Evolutionary conservation across 2,797 vertebrate species (phyloP).

Genomic region (Natrix natrix): DNA sequence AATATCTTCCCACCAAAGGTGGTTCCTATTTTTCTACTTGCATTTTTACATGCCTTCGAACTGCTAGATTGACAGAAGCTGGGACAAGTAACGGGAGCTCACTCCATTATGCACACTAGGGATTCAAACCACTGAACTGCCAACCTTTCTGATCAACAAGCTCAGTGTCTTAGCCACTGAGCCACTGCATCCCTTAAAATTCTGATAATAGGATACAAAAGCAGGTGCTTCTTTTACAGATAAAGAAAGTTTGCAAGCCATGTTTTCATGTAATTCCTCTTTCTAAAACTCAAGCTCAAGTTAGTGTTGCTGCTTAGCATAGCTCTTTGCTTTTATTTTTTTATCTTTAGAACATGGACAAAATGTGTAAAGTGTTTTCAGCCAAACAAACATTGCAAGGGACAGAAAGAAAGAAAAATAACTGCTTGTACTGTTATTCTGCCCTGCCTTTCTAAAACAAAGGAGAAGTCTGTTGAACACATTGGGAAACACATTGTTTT

Average conservation of each 20-base stretch:
- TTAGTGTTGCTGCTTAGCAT: background rate
- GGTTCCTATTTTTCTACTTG: too few relatives aligned
- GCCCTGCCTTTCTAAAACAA: constrained; percentile 3
- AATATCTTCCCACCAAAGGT: too few relatives aligned
- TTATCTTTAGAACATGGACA: background rate
- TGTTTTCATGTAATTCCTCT: background rate
- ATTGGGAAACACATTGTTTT: background rate
- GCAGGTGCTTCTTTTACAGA: too few relatives aligned
- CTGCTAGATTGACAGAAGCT: too few relatives aligned
- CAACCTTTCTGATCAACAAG: too few relatives aligned
- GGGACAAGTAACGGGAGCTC: too few relatives aligned
- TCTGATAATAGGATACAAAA: background rate
- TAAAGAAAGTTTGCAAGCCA: background rate
- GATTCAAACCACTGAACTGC: too few relatives aligned
- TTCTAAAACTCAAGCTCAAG: background rate
- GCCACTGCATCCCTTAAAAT: background rate
- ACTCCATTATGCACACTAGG: too few relatives aligned
- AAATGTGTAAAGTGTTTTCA: background rate
- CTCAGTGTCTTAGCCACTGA: too few relatives aligned
- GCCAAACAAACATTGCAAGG: background rate
- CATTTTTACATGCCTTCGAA: too few relatives aligned
- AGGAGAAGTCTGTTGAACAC: background rate
- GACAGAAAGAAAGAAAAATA: background rate
- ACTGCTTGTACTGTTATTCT: background rate
- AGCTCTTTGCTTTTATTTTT: background rate